Percentiles rank a stretch among this genome's conserved stretches.
These are phyloP conservation scores for Polydrusus tereticollis DNA, from an alignment of 2,888 invertebrate species.

Conservation along the genomic window DNA sequence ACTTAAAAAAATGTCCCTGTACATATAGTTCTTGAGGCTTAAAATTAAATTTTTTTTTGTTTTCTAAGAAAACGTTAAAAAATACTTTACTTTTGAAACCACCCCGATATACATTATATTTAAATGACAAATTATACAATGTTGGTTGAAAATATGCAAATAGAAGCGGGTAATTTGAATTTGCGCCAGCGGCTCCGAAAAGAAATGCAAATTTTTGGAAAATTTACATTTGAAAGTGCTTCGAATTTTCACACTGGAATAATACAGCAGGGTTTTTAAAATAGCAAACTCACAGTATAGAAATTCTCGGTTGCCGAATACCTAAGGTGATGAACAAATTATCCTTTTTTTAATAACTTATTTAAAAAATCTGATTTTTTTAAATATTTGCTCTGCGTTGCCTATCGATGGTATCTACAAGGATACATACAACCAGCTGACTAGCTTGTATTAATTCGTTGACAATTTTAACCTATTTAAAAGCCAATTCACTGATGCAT, in stretches of 20 bases:
- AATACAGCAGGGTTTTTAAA: not conserved
- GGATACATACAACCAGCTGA: too few species aligned
- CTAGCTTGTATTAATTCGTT: too few species aligned
- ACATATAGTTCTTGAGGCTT: too few species aligned
- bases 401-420: too few species aligned
- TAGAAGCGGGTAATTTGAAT: constrained; percentile 12
- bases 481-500: too few species aligned
- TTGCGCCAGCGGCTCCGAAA: constrained; percentile 13
- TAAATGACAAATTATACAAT: constrained; percentile 8
- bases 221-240: constrained; percentile 16
- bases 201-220: constrained; percentile 14
- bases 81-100: not conserved
- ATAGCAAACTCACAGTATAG: not conserved
- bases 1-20: too few species aligned
- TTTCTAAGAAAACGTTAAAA: too few species aligned
- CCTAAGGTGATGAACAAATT: not conserved
- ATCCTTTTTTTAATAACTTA: not conserved
- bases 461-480: too few species aligned
- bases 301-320: not conserved
- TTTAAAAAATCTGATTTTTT: too few species aligned
- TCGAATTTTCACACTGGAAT: constrained; percentile 8
- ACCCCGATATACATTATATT: not conserved
- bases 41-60: too few species aligned
- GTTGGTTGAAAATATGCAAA: constrained; percentile 17
- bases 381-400: too few species aligned